Evolutionary conservation across 2,888 invertebrate species (phyloP), one percentile per base, ranked within the genome.

Genomic region (Eupithecia exiguata): DNA sequence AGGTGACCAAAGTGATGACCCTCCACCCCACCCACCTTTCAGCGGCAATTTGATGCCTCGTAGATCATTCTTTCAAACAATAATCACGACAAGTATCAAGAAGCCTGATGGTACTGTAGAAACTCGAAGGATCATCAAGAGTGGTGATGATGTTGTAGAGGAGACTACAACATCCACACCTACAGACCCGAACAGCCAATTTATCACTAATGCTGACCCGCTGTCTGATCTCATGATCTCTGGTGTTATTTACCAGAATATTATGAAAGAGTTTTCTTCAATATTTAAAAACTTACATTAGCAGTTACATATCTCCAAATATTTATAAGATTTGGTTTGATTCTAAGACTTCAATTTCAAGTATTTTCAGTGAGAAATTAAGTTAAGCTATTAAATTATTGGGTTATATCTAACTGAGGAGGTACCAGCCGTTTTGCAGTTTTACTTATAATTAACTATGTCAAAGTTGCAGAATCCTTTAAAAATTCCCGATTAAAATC

Each of bases 51-150:
- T 92, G 69, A 85, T 91, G n/a, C 91, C 92, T 3, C 89, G 90
- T 10, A 85, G 85, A 65, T 89, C 92, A 49, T 94, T 91, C 80
- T 93, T 92, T 77, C 84, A 91, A 82, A 94, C 94, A 18, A 87
- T 94, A 12, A 94, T 94, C 66, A 94, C 94, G 68, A 93, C 93
- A 6, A 93, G 91, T 78, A 81, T 93, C 6, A 93, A 87, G 21
- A 93, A 93, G 79, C 84, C 94, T 0, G 94, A 94, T 78, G 94
- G 94, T 16, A 85, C 91, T 0, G 79, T 91, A 69, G 94, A 94
- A 80, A 94, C 93, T 12, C 87, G 86, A 62, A 87, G 89, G 71
- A 93, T 94, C 78, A 85, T 94, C 9, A 93, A 93, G 84, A 91
- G 88, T 81, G 92, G 93, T 1, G 87, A 92, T 80, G 91, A 91